Evolutionary conservation across 2,888 invertebrate species (phyloP).

Genomic region (Drosophila melanosoma): DNA sequence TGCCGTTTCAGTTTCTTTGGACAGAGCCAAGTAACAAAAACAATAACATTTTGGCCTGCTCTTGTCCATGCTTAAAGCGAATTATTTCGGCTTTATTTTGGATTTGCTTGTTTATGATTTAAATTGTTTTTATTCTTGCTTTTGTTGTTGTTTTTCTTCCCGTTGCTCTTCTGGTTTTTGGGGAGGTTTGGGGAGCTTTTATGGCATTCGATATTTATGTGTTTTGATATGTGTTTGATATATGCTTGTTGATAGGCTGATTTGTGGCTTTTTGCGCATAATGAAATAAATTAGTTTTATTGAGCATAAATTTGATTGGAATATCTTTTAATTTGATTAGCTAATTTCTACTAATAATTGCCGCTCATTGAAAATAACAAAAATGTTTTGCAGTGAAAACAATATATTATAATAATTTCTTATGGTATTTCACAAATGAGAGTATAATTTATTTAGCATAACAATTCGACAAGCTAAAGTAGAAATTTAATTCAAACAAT

Average conservation of each 20-base stretch:
- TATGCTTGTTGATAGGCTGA: constrained; percentile 23
- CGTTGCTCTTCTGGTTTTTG: background rate
- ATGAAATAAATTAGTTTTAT: constrained; percentile 9
- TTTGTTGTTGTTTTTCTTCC: background rate
- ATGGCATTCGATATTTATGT: constrained; percentile 43
- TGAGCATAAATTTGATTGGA: constrained; percentile 9
- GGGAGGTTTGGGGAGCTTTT: constrained; percentile 7
- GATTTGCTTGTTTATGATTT: constrained; percentile 34
- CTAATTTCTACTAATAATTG: background rate
- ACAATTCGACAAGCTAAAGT: background rate
- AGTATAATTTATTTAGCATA: no score
- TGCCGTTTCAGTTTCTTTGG: constrained; percentile 13
- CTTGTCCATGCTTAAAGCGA: constrained; percentile 22
- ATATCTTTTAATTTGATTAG: constrained; percentile 10
- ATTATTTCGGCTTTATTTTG: constrained; percentile 35
- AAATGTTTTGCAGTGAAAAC: background rate
- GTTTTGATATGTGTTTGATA: constrained; percentile 1
- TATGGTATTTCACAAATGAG: background rate
- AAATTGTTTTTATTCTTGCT: constrained; percentile 22
- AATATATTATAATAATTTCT: background rate
- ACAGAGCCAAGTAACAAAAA: constrained; percentile 24
- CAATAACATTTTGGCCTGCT: constrained; percentile 33
- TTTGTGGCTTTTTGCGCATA: constrained; percentile 19
- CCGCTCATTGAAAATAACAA: background rate
- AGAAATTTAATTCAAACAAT: background rate